Evolutionary conservation across 2,888 invertebrate genomes (phyloP).

Genomic region (Agrilus biguttatus): DNA sequence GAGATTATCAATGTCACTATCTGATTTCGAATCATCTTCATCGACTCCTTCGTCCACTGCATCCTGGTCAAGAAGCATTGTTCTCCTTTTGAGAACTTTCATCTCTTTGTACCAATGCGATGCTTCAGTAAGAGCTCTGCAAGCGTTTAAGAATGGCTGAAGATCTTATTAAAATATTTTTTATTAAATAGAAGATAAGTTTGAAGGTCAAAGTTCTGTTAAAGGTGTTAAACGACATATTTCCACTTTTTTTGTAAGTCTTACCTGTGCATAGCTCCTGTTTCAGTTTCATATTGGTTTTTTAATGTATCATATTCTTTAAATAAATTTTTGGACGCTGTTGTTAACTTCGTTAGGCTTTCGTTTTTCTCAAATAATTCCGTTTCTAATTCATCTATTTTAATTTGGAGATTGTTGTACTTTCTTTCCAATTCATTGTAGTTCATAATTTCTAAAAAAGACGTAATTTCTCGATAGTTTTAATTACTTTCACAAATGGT

Average conservation of each 20-base stretch:
- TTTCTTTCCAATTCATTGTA: constrained; percentile 47
- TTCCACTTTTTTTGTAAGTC: constrained; percentile 9
- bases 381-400: constrained; percentile 41
- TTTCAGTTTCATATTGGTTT: constrained; percentile 59
- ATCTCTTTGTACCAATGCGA: constrained; percentile 67
- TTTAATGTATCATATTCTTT: constrained; percentile 60
- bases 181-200: not conserved
- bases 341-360: constrained; percentile 42
- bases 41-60: constrained; percentile 38
- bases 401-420: constrained; percentile 42
- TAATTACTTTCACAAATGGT: constrained; percentile 1
- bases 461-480: not conserved
- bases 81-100: constrained; percentile 53
- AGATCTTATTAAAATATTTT: constrained; percentile 3
- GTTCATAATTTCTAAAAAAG: constrained; percentile 39
- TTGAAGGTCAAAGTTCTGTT: not conserved
- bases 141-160: constrained; percentile 5
- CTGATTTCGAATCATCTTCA: constrained; percentile 37
- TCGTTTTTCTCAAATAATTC: constrained; percentile 48
- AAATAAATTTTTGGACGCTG: constrained; percentile 57
- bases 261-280: constrained; percentile 57
- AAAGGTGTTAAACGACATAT: no score
- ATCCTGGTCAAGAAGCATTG: constrained; percentile 47
- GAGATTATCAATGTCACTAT: constrained; percentile 52
- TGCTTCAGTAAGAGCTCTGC: constrained; percentile 53